These are phyloP conservation scores for Rynchops niger DNA, from an alignment of 2,113 vertebrate genomes.

Conservation along the genomic window DNA sequence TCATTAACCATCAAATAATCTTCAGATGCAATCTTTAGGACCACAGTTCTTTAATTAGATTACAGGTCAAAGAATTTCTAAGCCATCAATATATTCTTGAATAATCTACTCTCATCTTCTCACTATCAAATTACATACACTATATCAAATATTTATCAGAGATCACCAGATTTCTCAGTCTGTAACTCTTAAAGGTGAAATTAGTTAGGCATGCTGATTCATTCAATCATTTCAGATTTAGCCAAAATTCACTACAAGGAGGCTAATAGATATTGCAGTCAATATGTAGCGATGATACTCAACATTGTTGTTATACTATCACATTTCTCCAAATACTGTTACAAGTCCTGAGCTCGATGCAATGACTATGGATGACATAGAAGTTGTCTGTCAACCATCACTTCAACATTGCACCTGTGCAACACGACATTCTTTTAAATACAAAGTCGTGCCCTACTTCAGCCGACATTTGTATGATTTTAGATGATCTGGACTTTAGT, in stretches of 20 bases:
- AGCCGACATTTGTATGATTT: background rate
- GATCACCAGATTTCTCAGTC: background rate
- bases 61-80: slow-evolving; percentile 17
- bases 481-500: background rate
- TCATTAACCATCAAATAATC: background rate
- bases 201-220: background rate
- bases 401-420: background rate
- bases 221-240: background rate
- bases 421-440: background rate
- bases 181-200: background rate
- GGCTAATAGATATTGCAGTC: background rate
- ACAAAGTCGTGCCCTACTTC: background rate
- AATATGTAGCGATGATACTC: background rate
- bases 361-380: background rate
- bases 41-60: background rate
- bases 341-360: background rate
- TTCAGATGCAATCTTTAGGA: background rate
- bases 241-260: background rate
- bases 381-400: background rate
- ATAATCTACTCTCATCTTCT: slow-evolving; percentile 12
- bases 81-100: background rate
- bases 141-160: slow-evolving; percentile 16
- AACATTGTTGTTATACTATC: background rate
- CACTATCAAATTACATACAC: background rate
- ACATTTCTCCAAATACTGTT: background rate